Conservation (phyloP, 2,888 invertebrate genomes). For the Rhorus exstirpatorius region DNA sequence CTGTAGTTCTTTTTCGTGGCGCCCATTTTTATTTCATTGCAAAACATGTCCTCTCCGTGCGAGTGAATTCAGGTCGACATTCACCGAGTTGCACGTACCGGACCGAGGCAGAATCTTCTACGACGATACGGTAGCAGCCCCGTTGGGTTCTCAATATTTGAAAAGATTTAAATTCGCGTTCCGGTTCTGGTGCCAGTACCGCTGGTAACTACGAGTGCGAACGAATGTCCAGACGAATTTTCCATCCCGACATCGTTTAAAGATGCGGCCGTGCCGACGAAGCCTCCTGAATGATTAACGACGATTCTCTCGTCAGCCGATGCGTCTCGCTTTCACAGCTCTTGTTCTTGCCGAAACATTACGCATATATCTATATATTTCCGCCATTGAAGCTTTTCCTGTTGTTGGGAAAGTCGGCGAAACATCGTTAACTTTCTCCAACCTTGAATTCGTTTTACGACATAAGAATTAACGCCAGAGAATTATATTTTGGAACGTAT, state of each 20-base stretch:
- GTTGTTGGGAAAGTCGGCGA: neutral
- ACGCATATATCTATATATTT: constrained; percentile 6
- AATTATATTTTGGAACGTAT: constrained; percentile 4
- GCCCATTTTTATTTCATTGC: too few relatives aligned
- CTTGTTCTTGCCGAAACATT: constrained; percentile 3
- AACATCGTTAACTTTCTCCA: too few relatives aligned
- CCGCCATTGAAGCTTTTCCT: neutral
- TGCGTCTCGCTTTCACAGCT: constrained; percentile 33
- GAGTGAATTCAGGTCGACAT: too few relatives aligned
- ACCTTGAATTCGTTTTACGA: neutral
- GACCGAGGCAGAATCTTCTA: neutral
- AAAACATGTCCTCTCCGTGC: too few relatives aligned
- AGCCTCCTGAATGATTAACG: constrained; percentile 84
- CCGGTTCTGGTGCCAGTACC: constrained; percentile 50
- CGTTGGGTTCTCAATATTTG: constrained; percentile 81
- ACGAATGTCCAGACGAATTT: constrained; percentile 84
- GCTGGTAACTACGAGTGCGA: constrained; percentile 23
- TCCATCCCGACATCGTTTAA: constrained; percentile 82
- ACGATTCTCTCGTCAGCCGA: constrained; percentile 75
- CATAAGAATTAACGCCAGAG: constrained; percentile 30
- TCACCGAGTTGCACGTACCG: neutral
- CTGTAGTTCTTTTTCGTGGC: too few relatives aligned
- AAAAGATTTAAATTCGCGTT: constrained; percentile 85
- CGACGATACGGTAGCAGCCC: constrained; percentile 14
- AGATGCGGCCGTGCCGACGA: constrained; percentile 81